phyloP scores from a whole-genome alignment of 2,797 vertebrate species.

The Gallirallus australis region DNA sequence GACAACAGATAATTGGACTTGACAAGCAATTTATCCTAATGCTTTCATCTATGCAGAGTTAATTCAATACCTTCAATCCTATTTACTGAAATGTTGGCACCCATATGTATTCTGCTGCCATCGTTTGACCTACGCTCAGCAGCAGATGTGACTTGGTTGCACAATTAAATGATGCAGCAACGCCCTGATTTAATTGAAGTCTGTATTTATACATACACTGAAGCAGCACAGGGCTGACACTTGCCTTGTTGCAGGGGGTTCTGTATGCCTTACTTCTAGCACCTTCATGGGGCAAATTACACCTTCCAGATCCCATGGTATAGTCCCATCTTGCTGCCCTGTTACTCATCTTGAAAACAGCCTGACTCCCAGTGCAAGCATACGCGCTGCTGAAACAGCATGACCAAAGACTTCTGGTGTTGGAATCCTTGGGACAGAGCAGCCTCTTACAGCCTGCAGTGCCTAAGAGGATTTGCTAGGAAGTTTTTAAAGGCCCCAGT shows the following conservation, averaged over 20 bases:
- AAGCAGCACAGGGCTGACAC: not conserved
- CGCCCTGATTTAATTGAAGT: not conserved
- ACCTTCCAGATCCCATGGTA: not conserved
- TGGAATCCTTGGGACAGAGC: not conserved
- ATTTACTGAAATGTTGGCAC: slow-evolving; percentile 6
- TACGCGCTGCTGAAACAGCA: not conserved
- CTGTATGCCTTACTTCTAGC: not conserved
- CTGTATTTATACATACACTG: not conserved
- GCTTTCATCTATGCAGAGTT: slow-evolving; percentile 27
- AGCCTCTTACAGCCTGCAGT: not conserved
- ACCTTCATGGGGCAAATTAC: not conserved
- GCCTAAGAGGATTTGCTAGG: not conserved
- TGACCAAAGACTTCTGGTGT: not conserved
- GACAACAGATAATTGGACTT: not conserved
- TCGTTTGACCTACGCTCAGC: not conserved
- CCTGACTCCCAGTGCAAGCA: not conserved
- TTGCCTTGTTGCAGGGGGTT: not conserved
- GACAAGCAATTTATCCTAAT: slow-evolving; percentile 40
- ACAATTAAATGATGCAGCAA: not conserved
- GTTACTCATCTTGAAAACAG: not conserved
- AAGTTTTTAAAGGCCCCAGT: not conserved
- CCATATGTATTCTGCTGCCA: not conserved
- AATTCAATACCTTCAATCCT: slow-evolving; percentile 39
- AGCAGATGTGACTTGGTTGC: slow-evolving; percentile 4
- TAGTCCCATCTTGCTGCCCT: not conserved